These are phyloP conservation scores for Arge pagana DNA, from an alignment of 2,888 invertebrate species.

Conservation along the genomic window DNA sequence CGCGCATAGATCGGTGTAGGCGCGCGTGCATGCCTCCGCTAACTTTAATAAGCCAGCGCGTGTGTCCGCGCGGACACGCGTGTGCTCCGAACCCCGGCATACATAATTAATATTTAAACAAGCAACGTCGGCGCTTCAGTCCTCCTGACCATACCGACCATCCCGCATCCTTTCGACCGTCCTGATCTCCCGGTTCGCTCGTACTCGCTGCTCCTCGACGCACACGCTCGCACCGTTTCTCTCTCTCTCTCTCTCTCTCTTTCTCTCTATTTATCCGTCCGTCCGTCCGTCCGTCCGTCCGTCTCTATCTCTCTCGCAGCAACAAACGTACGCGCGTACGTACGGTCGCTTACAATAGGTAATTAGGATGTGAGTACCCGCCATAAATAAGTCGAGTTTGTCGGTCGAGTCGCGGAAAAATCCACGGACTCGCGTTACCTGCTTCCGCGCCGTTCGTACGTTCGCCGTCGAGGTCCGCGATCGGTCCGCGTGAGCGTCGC, in stretches of 20 bases:
- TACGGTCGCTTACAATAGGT: conserved; percentile 32
- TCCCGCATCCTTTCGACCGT: background rate
- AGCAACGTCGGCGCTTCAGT: conserved; percentile 32
- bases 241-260: conserved; percentile 27
- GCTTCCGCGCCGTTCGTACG: no score
- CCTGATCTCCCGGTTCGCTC: background rate
- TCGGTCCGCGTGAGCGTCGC: no score
- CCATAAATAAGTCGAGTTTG: background rate
- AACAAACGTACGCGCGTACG: conserved; percentile 4
- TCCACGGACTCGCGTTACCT: no score
- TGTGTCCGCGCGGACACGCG: conserved; percentile 41
- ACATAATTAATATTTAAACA: conserved; percentile 55
- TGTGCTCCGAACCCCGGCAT: conserved; percentile 39
- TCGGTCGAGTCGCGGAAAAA: background rate
- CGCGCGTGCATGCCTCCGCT: no score
- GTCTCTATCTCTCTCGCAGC: background rate
- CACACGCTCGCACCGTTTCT: no score
- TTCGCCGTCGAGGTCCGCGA: no score
- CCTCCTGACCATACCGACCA: no score
- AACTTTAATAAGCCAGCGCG: conserved; percentile 42
- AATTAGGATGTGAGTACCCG: conserved; percentile 25
- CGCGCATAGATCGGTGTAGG: no score
- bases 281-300: background rate
- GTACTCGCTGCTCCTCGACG: no score
- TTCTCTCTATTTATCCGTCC: background rate